These are phyloP conservation scores for Anoura caudifer DNA, from an alignment of 2,113 vertebrate genomes.

Conservation along the genomic window DNA sequence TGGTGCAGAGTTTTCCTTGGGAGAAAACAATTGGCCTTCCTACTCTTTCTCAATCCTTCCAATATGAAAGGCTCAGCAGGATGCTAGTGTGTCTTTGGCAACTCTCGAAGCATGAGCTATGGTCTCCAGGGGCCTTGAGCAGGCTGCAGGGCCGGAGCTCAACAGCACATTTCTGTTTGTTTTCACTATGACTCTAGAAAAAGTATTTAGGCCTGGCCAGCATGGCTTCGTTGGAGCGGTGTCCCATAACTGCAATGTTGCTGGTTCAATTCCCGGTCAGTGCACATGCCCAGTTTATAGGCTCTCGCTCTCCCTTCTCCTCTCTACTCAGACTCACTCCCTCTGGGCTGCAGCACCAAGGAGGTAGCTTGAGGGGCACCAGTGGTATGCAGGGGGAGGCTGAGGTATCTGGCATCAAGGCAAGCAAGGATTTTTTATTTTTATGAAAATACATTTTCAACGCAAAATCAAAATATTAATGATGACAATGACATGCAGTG, in stretches of 20 bases:
- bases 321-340: no score
- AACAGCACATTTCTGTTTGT: not conserved
- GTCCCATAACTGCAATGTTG: no score
- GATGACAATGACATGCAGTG: not conserved
- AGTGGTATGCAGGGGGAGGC: no score
- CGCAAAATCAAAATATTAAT: not conserved
- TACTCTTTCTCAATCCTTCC: not conserved
- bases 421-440: not conserved
- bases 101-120: not conserved
- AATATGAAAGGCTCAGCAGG: not conserved
- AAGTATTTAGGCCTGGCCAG: no score
- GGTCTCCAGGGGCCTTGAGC: not conserved
- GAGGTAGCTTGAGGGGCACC: no score
- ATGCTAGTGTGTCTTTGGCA: fast-evolving
- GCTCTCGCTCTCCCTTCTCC: no score
- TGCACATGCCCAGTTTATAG: no score
- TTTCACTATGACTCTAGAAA: not conserved
- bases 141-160: no score
- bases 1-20: not conserved
- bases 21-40: not conserved
- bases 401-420: no score
- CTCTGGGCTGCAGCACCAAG: no score
- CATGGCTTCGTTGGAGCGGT: no score
- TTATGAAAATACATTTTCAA: not conserved
- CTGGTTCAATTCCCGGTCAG: no score